Conservation (phyloP, 2,113 vertebrate species). For the Bombycilla garrulus region DNA sequence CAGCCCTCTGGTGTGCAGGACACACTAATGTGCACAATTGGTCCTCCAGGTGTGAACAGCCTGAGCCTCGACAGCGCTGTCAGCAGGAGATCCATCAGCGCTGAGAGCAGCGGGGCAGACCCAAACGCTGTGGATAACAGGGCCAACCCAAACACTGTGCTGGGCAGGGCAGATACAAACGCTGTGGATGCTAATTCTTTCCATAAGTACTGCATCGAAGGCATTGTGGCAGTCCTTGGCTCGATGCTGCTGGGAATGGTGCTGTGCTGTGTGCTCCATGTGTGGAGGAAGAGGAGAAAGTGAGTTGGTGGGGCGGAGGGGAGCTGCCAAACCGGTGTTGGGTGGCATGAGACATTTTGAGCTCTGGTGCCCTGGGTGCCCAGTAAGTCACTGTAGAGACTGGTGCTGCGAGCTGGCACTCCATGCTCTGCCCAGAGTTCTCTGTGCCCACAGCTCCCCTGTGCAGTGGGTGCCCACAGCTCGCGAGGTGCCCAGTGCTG, state of each 20-base stretch:
- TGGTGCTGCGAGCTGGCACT: not conserved
- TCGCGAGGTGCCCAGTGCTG: rapidly evolving
- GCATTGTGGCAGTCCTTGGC: not conserved
- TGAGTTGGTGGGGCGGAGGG: not conserved
- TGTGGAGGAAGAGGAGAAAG: not conserved
- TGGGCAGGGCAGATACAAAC: not conserved
- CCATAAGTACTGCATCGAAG: not conserved
- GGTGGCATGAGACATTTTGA: rapidly evolving
- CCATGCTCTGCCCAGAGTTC: not conserved
- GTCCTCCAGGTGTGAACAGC: not conserved
- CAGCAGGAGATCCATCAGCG: not conserved
- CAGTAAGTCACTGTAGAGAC: not conserved
- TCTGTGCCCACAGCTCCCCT: not conserved
- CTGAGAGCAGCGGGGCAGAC: not conserved
- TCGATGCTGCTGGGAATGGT: not conserved
- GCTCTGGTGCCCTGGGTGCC: not conserved
- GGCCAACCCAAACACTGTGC: not conserved
- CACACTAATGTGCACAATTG: not conserved
- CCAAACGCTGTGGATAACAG: rapidly evolving
- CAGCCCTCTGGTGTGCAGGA: not conserved
- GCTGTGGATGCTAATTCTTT: not conserved
- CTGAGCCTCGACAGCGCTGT: not conserved
- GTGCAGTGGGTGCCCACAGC: not conserved
- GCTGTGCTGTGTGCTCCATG: not conserved
- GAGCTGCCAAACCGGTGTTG: not conserved